Evolutionary conservation across 2,888 invertebrate genomes (phyloP), one percentile per base, ranked within the genome.

Genomic region (Tyria jacobaeae): DNA sequence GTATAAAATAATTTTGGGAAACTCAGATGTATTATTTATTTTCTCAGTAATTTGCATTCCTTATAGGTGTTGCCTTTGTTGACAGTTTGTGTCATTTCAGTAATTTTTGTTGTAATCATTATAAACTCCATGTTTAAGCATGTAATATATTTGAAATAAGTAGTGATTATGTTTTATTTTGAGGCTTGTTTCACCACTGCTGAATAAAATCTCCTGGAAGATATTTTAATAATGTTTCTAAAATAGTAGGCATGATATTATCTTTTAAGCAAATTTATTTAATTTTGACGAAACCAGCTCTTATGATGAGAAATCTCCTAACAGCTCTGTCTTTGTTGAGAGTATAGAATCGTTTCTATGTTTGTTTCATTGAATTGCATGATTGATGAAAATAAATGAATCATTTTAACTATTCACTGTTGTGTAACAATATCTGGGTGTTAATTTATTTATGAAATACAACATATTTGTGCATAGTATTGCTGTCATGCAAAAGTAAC

Each of bases 31-130:
- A 68, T 49, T 70, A 76, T 80, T 82, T 74, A 75, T 82, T 76
- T 77, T 79, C 73, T 80, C 77, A 82, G 79, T 81, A 78, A 77
- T 80, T 81, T 80, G 85, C 80, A 85, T 83, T 87, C 83, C 80
- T 83, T 78, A 58, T 70, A 56, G 44, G 39, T 75, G 71, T 84
- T 83, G 84, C 82, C 82, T 86, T 85, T 77, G 75, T 65, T 71
- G 62, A 68, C 68, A 69, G 50, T 68, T 72, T 61, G 65, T 67
- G 74, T 48, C 67, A 69, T 70, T 62, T 51, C 67, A 71, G 56
- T 62, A 57, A 60, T 62, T 68, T 56, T 62, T 75, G 57, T 64
- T 63, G 66, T 66, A 65, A 68, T 71, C 64, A 62, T 65, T 68
- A 68, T 68, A 65, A 60, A 59, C 48, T 54, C 57, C 44, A 66